Base-by-base conservation (phyloP, 2,113 vertebrate genomes). In the Rhadina sibilatrix region DNA sequence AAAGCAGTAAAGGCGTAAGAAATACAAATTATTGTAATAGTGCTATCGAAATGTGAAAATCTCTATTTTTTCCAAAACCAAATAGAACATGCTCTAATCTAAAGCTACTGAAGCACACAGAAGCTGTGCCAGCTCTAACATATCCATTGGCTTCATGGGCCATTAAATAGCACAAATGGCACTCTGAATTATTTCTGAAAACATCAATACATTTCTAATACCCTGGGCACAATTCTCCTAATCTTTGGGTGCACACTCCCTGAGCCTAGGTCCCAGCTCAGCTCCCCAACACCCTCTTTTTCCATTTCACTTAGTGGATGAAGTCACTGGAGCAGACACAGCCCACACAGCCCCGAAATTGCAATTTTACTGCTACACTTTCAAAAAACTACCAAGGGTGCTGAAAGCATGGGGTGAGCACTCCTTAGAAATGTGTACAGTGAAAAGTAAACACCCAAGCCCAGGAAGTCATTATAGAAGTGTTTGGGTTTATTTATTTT, bases 41-140 rank as follows among this genome's bases (percentile, higher is more conserved):
- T 31, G 28, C 44, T 75, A 44, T 69, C 63, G 86, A 90, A 91
- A 91, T 10, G 23, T 46, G 24, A 66, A 90, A 84, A 84, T 49
- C 40, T 89, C 59, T 66, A n/a, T 84, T 82, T 93, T 92, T 89
- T 37, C 56, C 75, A 65, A 59, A 88, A 47, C 74, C 59, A 89
- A 63, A 40, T 61, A 57, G 68, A 92, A 70, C 49, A 57, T 46
- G 22, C 37, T 65, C 70, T 94, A 95, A 89, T 92, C 88, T 72
- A 94, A 86, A 96, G 78, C 96, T 66, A 82, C 80, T 70, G 93
- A 95, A 97, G 95, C 95, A 87, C 92, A 72, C 28, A 66, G 37
- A 79, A 77, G 31, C 79, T 79, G 49, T 65, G 61, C 72, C 65
- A 84, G 64, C 75, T 80, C 61, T 65, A 81, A 96, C 78, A 10